Evolutionary conservation across 2,797 vertebrate genomes (phyloP), one percentile per base, ranked within the genome.

Genomic region (Hydrophis major): DNA sequence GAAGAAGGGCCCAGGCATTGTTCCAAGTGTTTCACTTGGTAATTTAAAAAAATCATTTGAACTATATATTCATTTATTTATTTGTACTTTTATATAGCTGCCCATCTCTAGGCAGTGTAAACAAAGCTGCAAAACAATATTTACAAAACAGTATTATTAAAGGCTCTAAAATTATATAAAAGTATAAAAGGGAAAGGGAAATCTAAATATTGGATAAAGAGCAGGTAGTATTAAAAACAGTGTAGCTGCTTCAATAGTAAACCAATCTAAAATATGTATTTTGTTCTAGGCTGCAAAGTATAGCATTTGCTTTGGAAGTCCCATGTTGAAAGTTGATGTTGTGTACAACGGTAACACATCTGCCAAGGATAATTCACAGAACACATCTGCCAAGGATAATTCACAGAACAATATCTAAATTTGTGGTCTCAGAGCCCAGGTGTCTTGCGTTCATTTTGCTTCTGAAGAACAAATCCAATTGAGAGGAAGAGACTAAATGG

Each of bases 401-500:
- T 69, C 90, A 93, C 93, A 56, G 93, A 86, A 2, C 89, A 95
- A 66, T 94, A 2, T 69, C 92, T 94, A 95, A 92, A 93, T 94
- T 93, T 93, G 94, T 25, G 0, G 42, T 96, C 96, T 78, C 94
- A 92, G n/a, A 94, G 92, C 95, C 18, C 69, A 74, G 32, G 69
- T 6, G 16, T 37, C 32, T 69, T 74, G 90, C 83, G 92, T 94
- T 94, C 91, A 93, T 93, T 93, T 90, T 90, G 92, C 90, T 88
- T 60, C 50, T 60, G 93, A 96, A 95, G 95, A 95, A 53, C 66
- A 94, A 96, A 93, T 60, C 92, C 47, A 88, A 92, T 6, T 93
- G 92, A 92, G 91, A 95, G 93, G 90, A 91, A 27, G 87, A 93
- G 95, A 95, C 94, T 98, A 97, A 96, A 99, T 99, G 99, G 99